Conservation (phyloP, 2,113 vertebrate genomes). For the Apodemus speciosus region DNA sequence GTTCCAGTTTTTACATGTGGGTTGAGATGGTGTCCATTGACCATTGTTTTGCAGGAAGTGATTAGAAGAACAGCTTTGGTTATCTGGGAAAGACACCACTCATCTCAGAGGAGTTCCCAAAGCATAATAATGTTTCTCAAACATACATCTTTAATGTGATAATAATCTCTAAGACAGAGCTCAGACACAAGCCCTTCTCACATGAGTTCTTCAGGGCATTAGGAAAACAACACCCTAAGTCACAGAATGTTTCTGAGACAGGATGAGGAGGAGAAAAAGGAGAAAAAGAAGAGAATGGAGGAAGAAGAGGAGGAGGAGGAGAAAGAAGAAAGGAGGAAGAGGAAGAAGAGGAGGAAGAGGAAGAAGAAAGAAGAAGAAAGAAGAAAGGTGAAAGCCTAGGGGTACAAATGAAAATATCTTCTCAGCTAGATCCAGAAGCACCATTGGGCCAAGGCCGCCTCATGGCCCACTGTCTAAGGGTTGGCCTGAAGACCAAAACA, state of each 20-base stretch:
- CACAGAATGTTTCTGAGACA: background rate
- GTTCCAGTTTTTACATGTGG: background rate
- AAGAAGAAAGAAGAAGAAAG: too few species aligned
- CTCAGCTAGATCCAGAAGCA: background rate
- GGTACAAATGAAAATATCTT: background rate
- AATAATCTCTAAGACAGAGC: background rate
- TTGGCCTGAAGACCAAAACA: background rate
- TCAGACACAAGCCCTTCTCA: background rate
- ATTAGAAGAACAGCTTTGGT: background rate
- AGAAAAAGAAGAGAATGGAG: too few species aligned
- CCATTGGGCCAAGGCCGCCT: background rate
- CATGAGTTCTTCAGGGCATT: background rate
- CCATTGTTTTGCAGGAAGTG: background rate
- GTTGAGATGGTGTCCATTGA: background rate
- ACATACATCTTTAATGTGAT: background rate
- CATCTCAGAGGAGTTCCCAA: background rate
- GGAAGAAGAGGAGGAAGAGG: rapidly evolving
- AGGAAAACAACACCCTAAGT: background rate
- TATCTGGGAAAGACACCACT: background rate
- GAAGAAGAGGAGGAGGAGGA: rapidly evolving
- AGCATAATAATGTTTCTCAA: background rate
- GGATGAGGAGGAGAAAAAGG: too few species aligned
- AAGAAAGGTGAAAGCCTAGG: background rate
- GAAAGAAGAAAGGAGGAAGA: too few species aligned
- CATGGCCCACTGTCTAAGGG: background rate